Percentiles rank a stretch among this genome's conserved stretches.
Conservation (phyloP, 2,797 vertebrate genomes). For the Pyrocephalus nanus region DNA sequence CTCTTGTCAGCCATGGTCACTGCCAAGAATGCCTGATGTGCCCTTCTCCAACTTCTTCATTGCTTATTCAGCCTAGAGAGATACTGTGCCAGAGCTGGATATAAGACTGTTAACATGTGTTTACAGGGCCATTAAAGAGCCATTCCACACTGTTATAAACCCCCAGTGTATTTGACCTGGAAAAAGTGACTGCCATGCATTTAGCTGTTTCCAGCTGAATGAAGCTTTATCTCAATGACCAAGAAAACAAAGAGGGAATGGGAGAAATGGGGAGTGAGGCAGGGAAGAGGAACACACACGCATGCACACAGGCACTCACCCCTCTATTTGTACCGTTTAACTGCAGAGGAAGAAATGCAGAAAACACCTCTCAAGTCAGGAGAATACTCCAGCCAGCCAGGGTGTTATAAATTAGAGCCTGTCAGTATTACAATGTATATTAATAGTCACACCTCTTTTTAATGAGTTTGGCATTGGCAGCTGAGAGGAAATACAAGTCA, state of each 20-base stretch:
- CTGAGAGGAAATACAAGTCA: conserved; percentile 99
- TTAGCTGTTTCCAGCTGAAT: conserved; percentile 52
- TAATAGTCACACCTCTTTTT: conserved; percentile 99
- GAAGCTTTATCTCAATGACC: conserved; percentile 50
- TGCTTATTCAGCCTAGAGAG: conserved; percentile 58
- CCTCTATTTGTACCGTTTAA: conserved; percentile 79
- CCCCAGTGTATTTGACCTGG: conserved; percentile 60
- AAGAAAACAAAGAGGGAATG: conserved; percentile 48
- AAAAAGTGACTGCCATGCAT: conserved; percentile 52
- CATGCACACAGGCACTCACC: conserved; percentile 35
- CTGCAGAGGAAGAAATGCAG: conserved; percentile 75
- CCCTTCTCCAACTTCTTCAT: conserved; percentile 68
- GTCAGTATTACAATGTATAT: conserved; percentile 99
- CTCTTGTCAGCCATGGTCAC: conserved; percentile 56
- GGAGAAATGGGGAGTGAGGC: background rate
- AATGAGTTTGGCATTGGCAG: conserved; percentile 99
- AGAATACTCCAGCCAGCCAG: conserved; percentile 85
- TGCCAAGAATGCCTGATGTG: conserved; percentile 62
- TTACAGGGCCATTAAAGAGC: conserved; percentile 56
- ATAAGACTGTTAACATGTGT: conserved; percentile 61
- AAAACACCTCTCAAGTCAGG: conserved; percentile 83
- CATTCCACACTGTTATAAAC: conserved; percentile 52
- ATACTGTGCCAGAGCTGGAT: conserved; percentile 37
- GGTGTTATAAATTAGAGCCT: conserved; percentile 99
- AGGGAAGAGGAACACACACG: conserved; percentile 14